Base-by-base conservation (phyloP, 2,888 invertebrate genomes). In the Carabus problematicus region DNA sequence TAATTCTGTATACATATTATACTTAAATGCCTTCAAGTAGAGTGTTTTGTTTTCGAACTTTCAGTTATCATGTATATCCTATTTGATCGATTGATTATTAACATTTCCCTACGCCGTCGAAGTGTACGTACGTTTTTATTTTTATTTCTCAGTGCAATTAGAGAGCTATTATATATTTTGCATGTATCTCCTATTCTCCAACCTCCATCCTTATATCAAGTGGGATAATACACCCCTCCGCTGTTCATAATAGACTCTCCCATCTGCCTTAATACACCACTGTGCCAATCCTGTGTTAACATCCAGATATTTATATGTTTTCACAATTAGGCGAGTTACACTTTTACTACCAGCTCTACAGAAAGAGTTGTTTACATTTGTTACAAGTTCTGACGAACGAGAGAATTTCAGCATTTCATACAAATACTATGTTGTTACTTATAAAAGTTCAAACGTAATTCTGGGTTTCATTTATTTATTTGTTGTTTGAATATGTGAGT, bases 401-500 rank as follows among this genome's bases (percentile, higher is more conserved):
- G 56, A 56, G 7, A 56, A 40, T 29, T 56, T 19, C 56, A 56
- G 29, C 8, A 14, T 8, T 8, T 8, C 29, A 56, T 8, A 56
- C 29, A 56, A 39, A 56, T 39, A 16, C 14, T 8, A 11, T 39
- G 29, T 18, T 29, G 8, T 19, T 18, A 56, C 29, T 7, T 56
- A 40, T 56, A n/a, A 9, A 29, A 29, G 29, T 29, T 52, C 16
- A 52, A 16, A 49, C 1, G 19, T 52, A 52, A 12, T 45, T 12
- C 14, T 45, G 45, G 14, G 45, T 45, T 45, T 45, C 14, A 12
- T 29, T 29, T 29, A 29, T 29, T 29, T 29, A 29, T 62, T 55
- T 62, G 69, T 69, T 69, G 69, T 69, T 69, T 69, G 69, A 61
- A 47, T 47, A 61, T 61, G 61, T 61, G 61, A 69, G 66, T 66